Percentiles rank a stretch among this genome's conserved stretches.
Conservation (phyloP, 2,888 invertebrate species). For the Melieria picta region DNA sequence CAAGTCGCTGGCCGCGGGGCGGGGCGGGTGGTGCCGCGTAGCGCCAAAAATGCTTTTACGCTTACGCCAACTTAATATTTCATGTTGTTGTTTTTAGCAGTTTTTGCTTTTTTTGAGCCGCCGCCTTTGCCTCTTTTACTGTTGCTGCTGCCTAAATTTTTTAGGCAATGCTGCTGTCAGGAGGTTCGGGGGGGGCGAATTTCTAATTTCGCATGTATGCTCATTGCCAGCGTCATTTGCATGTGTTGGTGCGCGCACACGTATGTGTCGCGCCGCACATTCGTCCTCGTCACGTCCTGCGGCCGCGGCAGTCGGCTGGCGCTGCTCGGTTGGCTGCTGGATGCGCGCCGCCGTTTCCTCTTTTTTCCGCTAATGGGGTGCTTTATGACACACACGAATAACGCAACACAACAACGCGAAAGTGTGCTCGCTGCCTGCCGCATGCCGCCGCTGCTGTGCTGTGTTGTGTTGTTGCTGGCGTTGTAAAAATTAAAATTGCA, state of each 20-base stretch:
- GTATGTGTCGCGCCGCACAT: conserved; percentile 2
- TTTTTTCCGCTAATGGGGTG: conserved; percentile 54
- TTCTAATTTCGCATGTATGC: conserved; percentile 11
- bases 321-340: too few relatives aligned
- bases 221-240: not conserved
- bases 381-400: conserved; percentile 55
- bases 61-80: conserved; percentile 30
- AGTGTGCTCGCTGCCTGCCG: conserved; percentile 1
- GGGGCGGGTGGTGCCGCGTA: too few relatives aligned
- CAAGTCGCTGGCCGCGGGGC: too few relatives aligned
- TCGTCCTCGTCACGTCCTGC: conserved; percentile 11
- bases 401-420: conserved; percentile 8
- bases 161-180: not conserved
- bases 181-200: not conserved
- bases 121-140: conserved; percentile 45
- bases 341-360: too few relatives aligned
- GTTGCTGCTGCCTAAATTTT: conserved; percentile 40
- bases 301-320: not conserved
- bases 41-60: not conserved
- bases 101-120: not conserved
- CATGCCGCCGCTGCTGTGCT: too few relatives aligned
- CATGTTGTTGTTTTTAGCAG: conserved; percentile 21
- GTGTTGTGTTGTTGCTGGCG: conserved; percentile 4
- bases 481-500: conserved; percentile 51
- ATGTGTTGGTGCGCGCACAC: not conserved